Evolutionary conservation across 1,140 invertebrate species (phyloP).

Genomic region (Macrobrachium rosenbergii): DNA sequence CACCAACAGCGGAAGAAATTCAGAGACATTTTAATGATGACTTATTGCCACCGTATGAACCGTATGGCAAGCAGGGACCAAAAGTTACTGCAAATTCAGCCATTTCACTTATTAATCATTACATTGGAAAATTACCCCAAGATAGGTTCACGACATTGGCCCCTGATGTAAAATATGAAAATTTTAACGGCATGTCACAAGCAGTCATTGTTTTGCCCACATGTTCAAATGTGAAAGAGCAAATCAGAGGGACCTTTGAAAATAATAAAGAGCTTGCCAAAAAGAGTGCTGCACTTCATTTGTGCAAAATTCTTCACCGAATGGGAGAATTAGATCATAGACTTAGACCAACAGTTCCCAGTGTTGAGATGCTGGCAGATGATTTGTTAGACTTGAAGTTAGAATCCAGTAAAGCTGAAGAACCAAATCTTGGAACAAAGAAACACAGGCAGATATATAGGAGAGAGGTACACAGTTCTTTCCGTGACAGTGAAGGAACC

Average conservation of each 20-base stretch:
- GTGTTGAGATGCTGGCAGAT: slow-evolving; percentile 29
- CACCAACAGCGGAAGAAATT: slow-evolving; percentile 36
- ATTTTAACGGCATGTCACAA: background rate
- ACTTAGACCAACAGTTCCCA: slow-evolving; percentile 33
- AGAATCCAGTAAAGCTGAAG: slow-evolving; percentile 4
- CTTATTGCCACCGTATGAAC: slow-evolving; percentile 33
- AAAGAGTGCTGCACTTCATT: slow-evolving; percentile 52
- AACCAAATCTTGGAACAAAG: slow-evolving; percentile 46
- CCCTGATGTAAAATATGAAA: slow-evolving; percentile 26
- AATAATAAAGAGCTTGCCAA: slow-evolving; percentile 57
- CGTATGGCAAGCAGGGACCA: slow-evolving; percentile 52
- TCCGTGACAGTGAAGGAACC: background rate
- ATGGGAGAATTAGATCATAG: slow-evolving; percentile 50
- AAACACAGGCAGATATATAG: slow-evolving; percentile 55
- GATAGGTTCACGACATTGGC: slow-evolving; percentile 63
- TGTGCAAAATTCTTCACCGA: slow-evolving; percentile 56
- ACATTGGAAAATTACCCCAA: slow-evolving; percentile 64
- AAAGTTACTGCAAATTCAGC: slow-evolving; percentile 60
- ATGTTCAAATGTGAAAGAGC: slow-evolving; percentile 35
- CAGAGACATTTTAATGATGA: slow-evolving; percentile 41
- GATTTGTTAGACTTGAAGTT: slow-evolving; percentile 32
- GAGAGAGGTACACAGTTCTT: slow-evolving; percentile 37
- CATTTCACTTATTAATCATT: slow-evolving; percentile 55
- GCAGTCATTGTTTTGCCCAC: slow-evolving; percentile 46
- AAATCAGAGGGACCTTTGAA: slow-evolving; percentile 27